Percentiles rank a stretch among this genome's conserved stretches.
These are phyloP conservation scores for Melanogrammus aeglefinus DNA, from an alignment of 2,797 vertebrate genomes.

Conservation along the genomic window DNA sequence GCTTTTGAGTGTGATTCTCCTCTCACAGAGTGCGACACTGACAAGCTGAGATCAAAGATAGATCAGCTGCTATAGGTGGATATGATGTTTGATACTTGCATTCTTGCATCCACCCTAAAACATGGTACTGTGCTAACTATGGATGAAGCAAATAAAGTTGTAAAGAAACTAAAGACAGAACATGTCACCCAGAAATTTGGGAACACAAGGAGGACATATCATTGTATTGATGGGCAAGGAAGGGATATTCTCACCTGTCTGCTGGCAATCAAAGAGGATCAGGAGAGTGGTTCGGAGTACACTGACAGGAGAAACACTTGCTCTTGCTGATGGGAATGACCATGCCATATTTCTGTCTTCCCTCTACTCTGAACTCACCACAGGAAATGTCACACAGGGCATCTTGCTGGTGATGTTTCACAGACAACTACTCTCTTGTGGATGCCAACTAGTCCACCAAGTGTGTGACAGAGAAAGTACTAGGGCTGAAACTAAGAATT, in stretches of 20 bases:
- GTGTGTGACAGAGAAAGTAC: background rate
- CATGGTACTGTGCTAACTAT: background rate
- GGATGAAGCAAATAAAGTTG: background rate
- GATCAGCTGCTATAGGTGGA: background rate
- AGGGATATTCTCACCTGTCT: background rate
- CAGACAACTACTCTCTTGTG: background rate
- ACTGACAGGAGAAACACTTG: background rate
- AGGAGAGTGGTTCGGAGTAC: background rate
- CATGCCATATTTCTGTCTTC: background rate
- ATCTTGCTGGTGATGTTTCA: background rate
- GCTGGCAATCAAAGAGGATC: constrained; percentile 1
- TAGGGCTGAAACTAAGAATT: background rate
- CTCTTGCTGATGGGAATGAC: background rate
- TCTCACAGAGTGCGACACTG: background rate
- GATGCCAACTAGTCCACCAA: background rate
- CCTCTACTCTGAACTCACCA: background rate
- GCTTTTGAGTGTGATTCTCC: background rate
- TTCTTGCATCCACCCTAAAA: no score
- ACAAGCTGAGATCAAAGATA: background rate
- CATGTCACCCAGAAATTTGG: background rate
- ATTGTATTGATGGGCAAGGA: background rate
- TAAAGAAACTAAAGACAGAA: background rate
- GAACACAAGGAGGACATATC: constrained; percentile 2
- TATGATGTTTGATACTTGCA: background rate
- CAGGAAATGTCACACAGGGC: background rate